Evolutionary conservation across 2,888 invertebrate genomes (phyloP).

Genomic region (Phytoseiulus persimilis): DNA sequence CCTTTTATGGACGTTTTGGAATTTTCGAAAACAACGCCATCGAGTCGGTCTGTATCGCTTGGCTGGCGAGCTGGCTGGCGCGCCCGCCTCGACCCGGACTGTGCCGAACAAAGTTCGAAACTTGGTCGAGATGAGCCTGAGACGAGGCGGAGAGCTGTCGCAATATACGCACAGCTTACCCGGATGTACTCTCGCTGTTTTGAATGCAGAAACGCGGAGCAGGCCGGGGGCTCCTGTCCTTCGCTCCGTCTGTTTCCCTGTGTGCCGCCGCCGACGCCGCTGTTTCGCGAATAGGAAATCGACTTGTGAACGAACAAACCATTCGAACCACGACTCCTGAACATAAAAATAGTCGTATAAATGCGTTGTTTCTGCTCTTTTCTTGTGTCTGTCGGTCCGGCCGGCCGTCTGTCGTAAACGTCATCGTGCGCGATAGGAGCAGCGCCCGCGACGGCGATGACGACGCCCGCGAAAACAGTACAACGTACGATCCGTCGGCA

Average conservation of each 20-base stretch:
- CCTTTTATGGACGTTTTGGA: too few species aligned
- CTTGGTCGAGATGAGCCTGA: not conserved
- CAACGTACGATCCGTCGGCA: not conserved
- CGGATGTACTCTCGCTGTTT: not conserved
- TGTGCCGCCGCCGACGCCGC: not conserved
- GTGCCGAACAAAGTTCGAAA: not conserved
- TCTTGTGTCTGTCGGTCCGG: not conserved
- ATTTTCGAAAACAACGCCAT: too few species aligned
- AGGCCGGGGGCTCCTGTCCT: not conserved
- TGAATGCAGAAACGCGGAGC: not conserved
- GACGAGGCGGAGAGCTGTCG: not conserved
- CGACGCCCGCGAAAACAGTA: not conserved
- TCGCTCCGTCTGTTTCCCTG: not conserved
- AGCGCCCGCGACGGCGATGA: not conserved
- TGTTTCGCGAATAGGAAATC: not conserved
- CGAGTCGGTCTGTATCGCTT: too few species aligned
- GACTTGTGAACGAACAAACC: not conserved
- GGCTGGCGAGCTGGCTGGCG: too few species aligned
- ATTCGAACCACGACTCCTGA: not conserved
- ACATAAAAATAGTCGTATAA: slow-evolving; percentile 5
- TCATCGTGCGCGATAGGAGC: not conserved
- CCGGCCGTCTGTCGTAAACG: not conserved
- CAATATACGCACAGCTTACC: not conserved
- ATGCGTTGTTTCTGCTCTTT: not conserved
- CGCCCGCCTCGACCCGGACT: too few species aligned